Evolutionary conservation across 2,888 invertebrate species (phyloP).

Genomic region (Phasia obesa): DNA sequence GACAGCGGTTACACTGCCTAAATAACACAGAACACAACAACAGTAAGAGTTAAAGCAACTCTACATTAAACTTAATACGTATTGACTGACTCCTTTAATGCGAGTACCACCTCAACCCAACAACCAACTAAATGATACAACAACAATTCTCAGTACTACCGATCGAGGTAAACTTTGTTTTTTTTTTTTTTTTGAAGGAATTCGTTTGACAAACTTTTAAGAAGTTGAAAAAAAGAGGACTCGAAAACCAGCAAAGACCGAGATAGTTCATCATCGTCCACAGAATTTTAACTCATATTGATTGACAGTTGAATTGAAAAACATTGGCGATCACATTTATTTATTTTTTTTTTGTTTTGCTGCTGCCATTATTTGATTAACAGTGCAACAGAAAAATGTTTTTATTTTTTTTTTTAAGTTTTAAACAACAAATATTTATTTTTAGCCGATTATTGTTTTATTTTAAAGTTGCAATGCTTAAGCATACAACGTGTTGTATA

Average conservation of each 20-base stretch:
- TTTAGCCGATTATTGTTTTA: constrained; percentile 36
- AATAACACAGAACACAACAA: constrained; percentile 14
- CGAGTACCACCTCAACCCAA: neutral
- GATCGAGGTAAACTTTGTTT: constrained; percentile 24
- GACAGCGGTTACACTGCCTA: constrained; percentile 15
- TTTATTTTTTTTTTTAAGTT: neutral
- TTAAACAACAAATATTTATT: constrained; percentile 31
- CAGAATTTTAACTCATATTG: constrained; percentile 79
- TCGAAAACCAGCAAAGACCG: constrained; percentile 33
- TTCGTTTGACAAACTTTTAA: constrained; percentile 64
- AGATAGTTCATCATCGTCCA: constrained; percentile 54
- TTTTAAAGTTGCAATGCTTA: constrained; percentile 28
- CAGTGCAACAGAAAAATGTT: constrained; percentile 48
- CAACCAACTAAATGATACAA: constrained; percentile 12
- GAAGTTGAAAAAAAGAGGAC: constrained; percentile 40
- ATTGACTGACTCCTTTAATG: constrained; percentile 26
- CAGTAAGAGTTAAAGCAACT: neutral
- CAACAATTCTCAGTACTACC: neutral
- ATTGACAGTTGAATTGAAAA: constrained; percentile 82
- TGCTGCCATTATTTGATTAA: constrained; percentile 77
- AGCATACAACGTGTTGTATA: constrained; percentile 29
- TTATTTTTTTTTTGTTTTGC: too few relatives aligned
- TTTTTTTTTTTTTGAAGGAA: constrained; percentile 34
- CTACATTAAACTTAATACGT: constrained; percentile 40
- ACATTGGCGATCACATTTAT: constrained; percentile 81